Evolutionary conservation across 2,113 vertebrate genomes (phyloP), one percentile per base, ranked within the genome.

Genomic region (Pavo muticus): DNA sequence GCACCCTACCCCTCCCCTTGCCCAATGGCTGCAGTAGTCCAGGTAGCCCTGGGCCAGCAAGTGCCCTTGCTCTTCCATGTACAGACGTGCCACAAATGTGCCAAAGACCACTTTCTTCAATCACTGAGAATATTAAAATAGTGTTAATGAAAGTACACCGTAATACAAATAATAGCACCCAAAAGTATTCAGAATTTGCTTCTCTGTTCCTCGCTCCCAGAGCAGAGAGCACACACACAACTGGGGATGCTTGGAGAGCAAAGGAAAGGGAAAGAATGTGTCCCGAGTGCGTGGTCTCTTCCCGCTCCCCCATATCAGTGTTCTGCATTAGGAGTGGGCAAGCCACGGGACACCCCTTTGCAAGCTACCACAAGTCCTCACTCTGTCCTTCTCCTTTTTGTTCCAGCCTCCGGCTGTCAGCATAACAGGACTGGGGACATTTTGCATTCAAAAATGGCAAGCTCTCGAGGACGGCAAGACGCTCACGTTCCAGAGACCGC

Each of bases 31-130:
- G 19, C 47, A 35, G 35, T 25, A 32, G 5, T 25, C 25, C 48
- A 6, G 0, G 57, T 57, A 63, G 56, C 63, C 45, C 29, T 35
- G 14, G 61, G 63, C 71, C 64, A 25, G 5, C n/a, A 40, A 70
- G 40, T 20, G 45, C 29, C 6, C 0, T 2, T 52, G 37, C 63
- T 4, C 5, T 19, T 45, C 0, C 0, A 23, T 18, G 14, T 40
- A 47, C 47, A 32, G 30, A 50, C 6, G 11, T 50, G 48, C 11
- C 48, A 50, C 48, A 50, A 24, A 84, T 71, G 40, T 71, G 72
- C 39, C 70, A 23, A 61, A 57, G 61, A 67, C 8, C 45, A 29
- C 45, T 20, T 35, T 35, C 71, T 76, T 79, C 2, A 1, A 47
- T 37, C 40, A 48, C 2, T 11, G 18, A 47, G 56, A 25, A 19